Evolutionary conservation across 1,140 invertebrate genomes (phyloP).

Genomic region (Diorhabda sublineata): DNA sequence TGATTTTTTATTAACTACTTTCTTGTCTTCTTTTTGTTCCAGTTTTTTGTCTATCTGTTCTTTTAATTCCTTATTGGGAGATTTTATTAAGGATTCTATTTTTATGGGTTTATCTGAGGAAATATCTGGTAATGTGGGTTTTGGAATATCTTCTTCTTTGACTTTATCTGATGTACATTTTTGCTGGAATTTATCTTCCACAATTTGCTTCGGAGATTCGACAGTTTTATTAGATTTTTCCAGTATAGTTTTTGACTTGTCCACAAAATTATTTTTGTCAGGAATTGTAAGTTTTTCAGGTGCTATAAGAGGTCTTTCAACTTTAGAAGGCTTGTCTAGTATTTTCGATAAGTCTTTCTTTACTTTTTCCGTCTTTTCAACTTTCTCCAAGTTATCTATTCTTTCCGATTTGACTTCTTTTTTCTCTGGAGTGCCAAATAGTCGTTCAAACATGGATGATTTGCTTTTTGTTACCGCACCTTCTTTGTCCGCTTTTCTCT

Average conservation of each 20-base stretch:
- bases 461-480: conserved; percentile 44
- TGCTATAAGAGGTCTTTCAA: conserved; percentile 22
- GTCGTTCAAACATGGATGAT: conserved; percentile 50
- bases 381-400: conserved; percentile 33
- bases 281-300: conserved; percentile 16
- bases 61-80: conserved; percentile 26
- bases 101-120: conserved; percentile 21
- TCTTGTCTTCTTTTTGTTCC: conserved; percentile 20
- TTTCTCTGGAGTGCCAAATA: conserved; percentile 50
- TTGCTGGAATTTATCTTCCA: not conserved
- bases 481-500: conserved; percentile 52
- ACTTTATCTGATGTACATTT: not conserved
- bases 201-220: not conserved
- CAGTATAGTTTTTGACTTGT: conserved; percentile 18
- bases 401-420: conserved; percentile 28
- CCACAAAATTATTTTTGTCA: conserved; percentile 14
- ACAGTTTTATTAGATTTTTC: conserved; percentile 3
- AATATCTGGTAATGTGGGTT: not conserved
- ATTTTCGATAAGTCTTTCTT: conserved; percentile 15
- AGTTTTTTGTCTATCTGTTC: conserved; percentile 25
- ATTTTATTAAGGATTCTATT: conserved; percentile 21
- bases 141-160: conserved; percentile 1
- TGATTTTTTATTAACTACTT: conserved; percentile 27
- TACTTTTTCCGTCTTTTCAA: conserved; percentile 22
- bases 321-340: conserved; percentile 18